Evolutionary conservation across 2,113 vertebrate genomes (phyloP).

Genomic region (Tachuris rubrigastra): DNA sequence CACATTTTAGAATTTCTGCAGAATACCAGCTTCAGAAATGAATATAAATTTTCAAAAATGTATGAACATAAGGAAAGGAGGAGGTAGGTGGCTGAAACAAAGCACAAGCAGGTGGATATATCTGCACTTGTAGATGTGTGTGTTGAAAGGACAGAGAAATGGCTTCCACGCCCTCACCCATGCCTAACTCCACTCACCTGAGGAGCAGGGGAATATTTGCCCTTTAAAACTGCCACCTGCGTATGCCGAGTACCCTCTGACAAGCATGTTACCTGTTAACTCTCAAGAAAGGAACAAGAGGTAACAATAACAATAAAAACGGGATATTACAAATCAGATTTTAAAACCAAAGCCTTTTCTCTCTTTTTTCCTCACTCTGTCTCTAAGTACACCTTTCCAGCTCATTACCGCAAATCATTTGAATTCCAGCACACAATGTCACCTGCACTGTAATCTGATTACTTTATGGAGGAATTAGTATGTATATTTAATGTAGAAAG

Average conservation of each 20-base stretch:
- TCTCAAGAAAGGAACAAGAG: constrained; percentile 59
- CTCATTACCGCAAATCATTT: constrained; percentile 92
- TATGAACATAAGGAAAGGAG: background rate
- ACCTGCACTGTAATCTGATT: constrained; percentile 99
- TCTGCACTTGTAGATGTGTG: rapidly evolving
- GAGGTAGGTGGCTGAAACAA: background rate
- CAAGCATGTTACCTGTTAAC: background rate
- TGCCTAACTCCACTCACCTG: background rate
- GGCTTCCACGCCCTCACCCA: background rate
- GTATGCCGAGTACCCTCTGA: constrained; percentile 18
- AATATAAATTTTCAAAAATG: background rate
- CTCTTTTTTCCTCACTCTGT: constrained; percentile 63
- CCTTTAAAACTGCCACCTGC: constrained; percentile 2
- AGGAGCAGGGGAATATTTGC: background rate
- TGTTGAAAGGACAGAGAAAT: background rate
- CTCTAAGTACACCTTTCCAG: constrained; percentile 83
- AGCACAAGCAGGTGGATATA: background rate
- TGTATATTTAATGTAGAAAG: constrained; percentile 99
- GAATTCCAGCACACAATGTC: constrained; percentile 88
- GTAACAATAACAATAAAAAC: constrained; percentile 64
- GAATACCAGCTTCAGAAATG: background rate
- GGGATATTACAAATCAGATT: constrained; percentile 43
- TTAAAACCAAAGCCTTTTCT: constrained; percentile 78
- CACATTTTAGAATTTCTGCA: background rate
- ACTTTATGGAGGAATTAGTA: constrained; percentile 98